Evolutionary conservation across 2,888 invertebrate species (phyloP).

Genomic region (Dascillus cervinus): DNA sequence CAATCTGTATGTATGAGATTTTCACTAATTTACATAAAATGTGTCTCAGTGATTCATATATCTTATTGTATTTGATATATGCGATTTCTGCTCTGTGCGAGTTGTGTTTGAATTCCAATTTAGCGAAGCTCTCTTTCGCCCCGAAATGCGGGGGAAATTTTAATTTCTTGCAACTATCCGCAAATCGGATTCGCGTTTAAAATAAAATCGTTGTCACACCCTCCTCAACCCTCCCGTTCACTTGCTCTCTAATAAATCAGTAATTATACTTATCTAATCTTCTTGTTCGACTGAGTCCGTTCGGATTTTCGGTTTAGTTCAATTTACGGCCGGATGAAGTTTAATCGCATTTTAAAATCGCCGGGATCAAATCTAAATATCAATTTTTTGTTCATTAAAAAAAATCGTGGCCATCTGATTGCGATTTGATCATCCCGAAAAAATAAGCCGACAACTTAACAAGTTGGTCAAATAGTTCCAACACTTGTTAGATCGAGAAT

Average conservation of each 20-base stretch:
- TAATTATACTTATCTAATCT: slow-evolving; percentile 41
- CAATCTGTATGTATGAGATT: slow-evolving; percentile 46
- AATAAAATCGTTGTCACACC: slow-evolving; percentile 28
- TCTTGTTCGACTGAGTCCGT: slow-evolving; percentile 37
- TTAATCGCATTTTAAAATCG: slow-evolving; percentile 31
- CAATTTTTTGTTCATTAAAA: no score
- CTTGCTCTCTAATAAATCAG: slow-evolving; percentile 38
- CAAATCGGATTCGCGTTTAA: slow-evolving; percentile 28
- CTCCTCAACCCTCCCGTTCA: slow-evolving; percentile 25
- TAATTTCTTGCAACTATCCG: no score
- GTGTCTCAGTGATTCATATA: slow-evolving; percentile 45
- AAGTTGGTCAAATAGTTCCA: no score
- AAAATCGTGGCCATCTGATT: no score
- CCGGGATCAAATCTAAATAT: no score
- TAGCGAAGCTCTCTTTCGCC: no score
- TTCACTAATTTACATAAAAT: slow-evolving; percentile 45
- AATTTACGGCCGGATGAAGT: slow-evolving; percentile 31
- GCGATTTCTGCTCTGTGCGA: slow-evolving; percentile 28
- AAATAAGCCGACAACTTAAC: no score
- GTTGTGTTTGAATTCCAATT: slow-evolving; percentile 1
- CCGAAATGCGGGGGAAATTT: no score
- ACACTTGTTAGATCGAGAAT: no score
- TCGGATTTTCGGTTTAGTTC: slow-evolving; percentile 34
- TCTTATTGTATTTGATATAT: slow-evolving; percentile 42
- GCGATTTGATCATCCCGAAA: no score